Evolutionary conservation across 2,888 invertebrate species (phyloP).

Genomic region (Pristionchus exspectatus): DNA sequence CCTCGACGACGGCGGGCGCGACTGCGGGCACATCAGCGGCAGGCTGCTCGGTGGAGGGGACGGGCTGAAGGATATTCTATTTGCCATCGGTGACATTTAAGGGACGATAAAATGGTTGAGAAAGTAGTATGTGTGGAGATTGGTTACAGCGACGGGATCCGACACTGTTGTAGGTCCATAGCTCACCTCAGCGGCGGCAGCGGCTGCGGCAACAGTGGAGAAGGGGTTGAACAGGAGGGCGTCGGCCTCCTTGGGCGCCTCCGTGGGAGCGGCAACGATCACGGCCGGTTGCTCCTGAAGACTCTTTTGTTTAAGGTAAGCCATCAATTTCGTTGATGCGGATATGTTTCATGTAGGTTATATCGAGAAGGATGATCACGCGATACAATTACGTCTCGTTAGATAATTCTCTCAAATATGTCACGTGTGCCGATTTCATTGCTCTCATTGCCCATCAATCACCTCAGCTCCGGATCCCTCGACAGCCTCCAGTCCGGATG

Average conservation of each 20-base stretch:
- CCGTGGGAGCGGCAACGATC: neutral
- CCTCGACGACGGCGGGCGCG: neutral
- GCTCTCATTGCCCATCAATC: neutral
- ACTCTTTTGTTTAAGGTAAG: neutral
- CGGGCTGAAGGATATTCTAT: neutral
- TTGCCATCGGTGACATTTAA: too few relatives aligned
- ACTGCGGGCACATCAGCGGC: neutral
- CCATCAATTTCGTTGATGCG: too few relatives aligned
- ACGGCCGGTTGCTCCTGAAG: neutral
- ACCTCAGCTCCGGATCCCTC: conserved; percentile 53
- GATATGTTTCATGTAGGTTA: too few relatives aligned
- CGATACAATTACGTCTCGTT: too few relatives aligned
- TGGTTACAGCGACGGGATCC: neutral
- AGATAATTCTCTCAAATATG: too few relatives aligned
- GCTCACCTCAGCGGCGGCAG: neutral
- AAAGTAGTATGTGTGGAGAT: too few relatives aligned
- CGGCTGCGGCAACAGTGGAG: neutral
- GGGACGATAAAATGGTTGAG: too few relatives aligned
- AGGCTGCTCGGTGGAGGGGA: neutral
- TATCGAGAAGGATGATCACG: too few relatives aligned
- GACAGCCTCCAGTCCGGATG: conserved; percentile 48
- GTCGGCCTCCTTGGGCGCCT: conserved; percentile 44
- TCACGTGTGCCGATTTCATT: neutral
- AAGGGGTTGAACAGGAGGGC: conserved; percentile 50
- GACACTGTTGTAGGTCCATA: neutral